Conservation (phyloP, 2,113 vertebrate species). For the Sisor rabdophorus region DNA sequence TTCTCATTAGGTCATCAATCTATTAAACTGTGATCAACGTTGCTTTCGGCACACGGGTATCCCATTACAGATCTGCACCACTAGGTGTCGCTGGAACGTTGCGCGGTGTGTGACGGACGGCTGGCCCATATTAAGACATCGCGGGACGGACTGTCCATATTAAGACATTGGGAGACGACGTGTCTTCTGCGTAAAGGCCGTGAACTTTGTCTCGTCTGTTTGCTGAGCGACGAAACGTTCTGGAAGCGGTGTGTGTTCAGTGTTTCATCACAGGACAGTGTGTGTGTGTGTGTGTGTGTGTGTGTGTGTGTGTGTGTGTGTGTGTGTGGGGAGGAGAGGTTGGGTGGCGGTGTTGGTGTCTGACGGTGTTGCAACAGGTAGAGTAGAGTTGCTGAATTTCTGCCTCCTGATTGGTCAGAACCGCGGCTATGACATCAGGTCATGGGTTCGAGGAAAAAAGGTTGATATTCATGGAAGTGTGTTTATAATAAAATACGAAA, state of each 20-base stretch:
- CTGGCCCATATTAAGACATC: constrained; percentile 70
- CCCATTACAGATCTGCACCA: neutral
- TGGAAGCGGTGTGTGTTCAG: constrained; percentile 52
- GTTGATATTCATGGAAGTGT: too few species aligned
- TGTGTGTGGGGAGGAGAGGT: too few species aligned
- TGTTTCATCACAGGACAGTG: too few species aligned
- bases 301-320: constrained; percentile 40
- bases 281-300: neutral
- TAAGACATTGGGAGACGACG: constrained; percentile 68
- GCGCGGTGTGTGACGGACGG: neutral
- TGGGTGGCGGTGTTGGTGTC: neutral
- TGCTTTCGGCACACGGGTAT: too few species aligned
- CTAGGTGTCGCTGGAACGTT: neutral
- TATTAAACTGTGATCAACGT: too few species aligned
- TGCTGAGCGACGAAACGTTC: constrained; percentile 64
- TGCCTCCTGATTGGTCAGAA: too few species aligned
- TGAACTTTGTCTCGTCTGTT: constrained; percentile 60
- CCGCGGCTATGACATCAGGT: too few species aligned
- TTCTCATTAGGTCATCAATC: too few species aligned
- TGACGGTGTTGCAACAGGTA: too few species aligned
- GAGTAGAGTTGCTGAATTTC: too few species aligned
- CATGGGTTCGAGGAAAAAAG: too few species aligned
- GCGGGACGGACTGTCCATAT: constrained; percentile 72
- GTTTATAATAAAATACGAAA: too few species aligned
- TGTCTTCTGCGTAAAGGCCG: constrained; percentile 54